These are phyloP conservation scores for Dicrurus megarhynchus DNA, from an alignment of 2,113 vertebrate genomes.

Conservation along the genomic window DNA sequence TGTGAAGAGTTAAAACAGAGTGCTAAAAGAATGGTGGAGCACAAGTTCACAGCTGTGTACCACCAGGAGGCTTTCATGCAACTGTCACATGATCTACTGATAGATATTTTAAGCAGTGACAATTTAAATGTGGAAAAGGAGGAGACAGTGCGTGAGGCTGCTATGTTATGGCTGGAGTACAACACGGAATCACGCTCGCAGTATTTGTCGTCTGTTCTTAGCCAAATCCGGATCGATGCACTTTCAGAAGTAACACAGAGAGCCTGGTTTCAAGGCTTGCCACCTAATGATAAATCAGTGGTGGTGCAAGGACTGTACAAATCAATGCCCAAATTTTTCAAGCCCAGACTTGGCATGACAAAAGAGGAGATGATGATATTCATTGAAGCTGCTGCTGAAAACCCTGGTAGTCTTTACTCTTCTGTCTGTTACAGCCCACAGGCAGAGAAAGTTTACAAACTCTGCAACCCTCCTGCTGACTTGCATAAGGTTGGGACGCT, in stretches of 20 bases:
- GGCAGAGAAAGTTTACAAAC: slow-evolving; percentile 97
- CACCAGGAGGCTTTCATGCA: slow-evolving; percentile 96
- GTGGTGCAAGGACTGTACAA: slow-evolving; percentile 99
- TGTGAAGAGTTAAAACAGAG: slow-evolving; percentile 95
- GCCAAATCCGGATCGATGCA: slow-evolving; percentile 96
- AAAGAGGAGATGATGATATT: slow-evolving; percentile 99
- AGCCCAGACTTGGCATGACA: slow-evolving; percentile 96
- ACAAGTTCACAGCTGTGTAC: slow-evolving; percentile 95
- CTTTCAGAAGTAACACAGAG: slow-evolving; percentile 97
- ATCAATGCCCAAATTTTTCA: slow-evolving; percentile 99
- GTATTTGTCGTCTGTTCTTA: slow-evolving; percentile 96
- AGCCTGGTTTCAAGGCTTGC: slow-evolving; percentile 97
- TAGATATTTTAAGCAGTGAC: slow-evolving; percentile 97
- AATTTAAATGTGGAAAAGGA: slow-evolving; percentile 99
- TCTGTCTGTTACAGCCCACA: slow-evolving; percentile 97
- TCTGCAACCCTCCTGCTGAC: slow-evolving; percentile 89
- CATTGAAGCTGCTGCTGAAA: slow-evolving; percentile 90
- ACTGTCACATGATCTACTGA: slow-evolving; percentile 92
- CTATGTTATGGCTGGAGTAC: slow-evolving; percentile 97
- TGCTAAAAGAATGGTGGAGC: slow-evolving; percentile 97
- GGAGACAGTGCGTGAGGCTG: slow-evolving; percentile 96
- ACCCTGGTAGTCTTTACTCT: slow-evolving; percentile 77
- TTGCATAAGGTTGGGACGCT: slow-evolving; percentile 94
- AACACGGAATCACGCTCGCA: slow-evolving; percentile 94
- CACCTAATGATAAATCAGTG: slow-evolving; percentile 96